Conservation (phyloP, 2,113 vertebrate species). For the Oryzias curvinotus region DNA sequence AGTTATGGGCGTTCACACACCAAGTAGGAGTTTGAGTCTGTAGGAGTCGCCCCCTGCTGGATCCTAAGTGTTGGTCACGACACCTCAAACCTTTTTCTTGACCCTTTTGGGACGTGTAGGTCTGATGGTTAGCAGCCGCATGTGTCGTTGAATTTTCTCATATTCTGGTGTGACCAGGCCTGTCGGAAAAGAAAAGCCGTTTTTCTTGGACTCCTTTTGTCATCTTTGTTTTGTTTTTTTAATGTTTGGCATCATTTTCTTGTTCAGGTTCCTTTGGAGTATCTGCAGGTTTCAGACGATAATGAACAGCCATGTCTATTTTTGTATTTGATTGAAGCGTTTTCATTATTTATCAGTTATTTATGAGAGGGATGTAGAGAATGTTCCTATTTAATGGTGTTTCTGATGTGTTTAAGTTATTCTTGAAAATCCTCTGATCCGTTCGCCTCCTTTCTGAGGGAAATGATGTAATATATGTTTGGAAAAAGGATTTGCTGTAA, state of each 20-base stretch:
- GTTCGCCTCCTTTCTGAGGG: constrained; percentile 67
- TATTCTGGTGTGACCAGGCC: constrained; percentile 33
- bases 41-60: no score
- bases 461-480: constrained; percentile 79
- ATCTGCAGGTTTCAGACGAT: constrained; percentile 84
- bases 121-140: no score
- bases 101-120: no score
- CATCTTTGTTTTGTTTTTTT: constrained; percentile 12
- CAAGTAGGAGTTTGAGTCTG: no score
- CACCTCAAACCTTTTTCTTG: no score
- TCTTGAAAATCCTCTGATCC: constrained; percentile 71
- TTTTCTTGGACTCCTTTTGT: constrained; percentile 50
- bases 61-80: no score
- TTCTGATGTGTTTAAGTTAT: constrained; percentile 78
- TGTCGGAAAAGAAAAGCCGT: background rate
- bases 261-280: constrained; percentile 52
- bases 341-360: constrained; percentile 80
- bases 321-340: constrained; percentile 85
- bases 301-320: constrained; percentile 84
- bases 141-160: background rate
- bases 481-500: constrained; percentile 82
- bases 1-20: no score
- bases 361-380: constrained; percentile 82
- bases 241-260: constrained; percentile 15
- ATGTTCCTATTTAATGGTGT: constrained; percentile 76